Percentiles rank a stretch among this genome's conserved stretches.
Conservation (phyloP, 2,797 vertebrate species). For the Simalia tracyae region DNA sequence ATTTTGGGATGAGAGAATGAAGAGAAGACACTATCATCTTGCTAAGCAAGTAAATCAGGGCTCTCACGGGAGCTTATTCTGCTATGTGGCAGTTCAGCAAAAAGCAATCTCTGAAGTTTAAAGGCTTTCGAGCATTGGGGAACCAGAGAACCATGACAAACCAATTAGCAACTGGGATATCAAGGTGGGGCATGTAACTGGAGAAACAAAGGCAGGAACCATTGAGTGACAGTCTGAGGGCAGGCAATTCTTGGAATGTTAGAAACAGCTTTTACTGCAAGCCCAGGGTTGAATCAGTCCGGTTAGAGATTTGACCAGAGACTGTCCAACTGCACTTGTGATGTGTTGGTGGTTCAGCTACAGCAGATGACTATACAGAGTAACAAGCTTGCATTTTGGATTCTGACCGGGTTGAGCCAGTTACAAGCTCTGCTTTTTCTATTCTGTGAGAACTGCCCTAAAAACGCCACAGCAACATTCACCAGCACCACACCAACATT, state of each 20-base stretch:
- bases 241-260: not conserved
- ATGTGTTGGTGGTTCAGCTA: not conserved
- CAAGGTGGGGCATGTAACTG: not conserved
- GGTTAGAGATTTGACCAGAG: not conserved
- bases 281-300: not conserved
- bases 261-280: not conserved
- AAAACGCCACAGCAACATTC: not conserved
- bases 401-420: fast-evolving
- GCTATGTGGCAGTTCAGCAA: not conserved
- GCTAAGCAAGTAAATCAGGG: not conserved
- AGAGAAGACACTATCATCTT: not conserved
- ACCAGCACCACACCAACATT: not conserved
- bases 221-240: not conserved
- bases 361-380: constrained; percentile 2
- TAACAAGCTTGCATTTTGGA: not conserved
- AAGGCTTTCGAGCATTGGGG: not conserved
- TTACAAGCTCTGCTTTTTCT: not conserved
- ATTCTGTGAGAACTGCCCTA: not conserved
- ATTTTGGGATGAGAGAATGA: not conserved
- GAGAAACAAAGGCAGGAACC: not conserved
- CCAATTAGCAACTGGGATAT: not conserved
- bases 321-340: not conserved
- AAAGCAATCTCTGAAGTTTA: not conserved
- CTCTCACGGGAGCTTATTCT: not conserved
- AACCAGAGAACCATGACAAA: not conserved